Base-by-base conservation (phyloP, 2,113 vertebrate genomes). In the Entosphenus tridentatus region DNA sequence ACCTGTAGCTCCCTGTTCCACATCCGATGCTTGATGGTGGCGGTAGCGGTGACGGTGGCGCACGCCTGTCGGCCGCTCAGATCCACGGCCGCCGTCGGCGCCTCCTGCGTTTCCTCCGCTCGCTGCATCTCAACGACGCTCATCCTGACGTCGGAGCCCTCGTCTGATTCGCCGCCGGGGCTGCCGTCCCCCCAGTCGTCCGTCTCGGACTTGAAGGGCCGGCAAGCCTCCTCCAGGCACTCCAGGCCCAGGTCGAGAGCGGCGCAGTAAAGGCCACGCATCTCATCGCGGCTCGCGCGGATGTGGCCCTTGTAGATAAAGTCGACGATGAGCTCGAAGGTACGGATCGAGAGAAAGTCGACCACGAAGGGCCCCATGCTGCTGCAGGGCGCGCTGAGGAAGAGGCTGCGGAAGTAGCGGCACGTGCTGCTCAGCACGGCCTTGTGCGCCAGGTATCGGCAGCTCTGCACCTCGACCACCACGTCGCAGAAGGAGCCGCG, bases 381-480 rank as follows among this genome's bases (percentile, higher is more conserved):
- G 62, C 62, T 65, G 62, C 62, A 65, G 62, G 62, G 62, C 62
- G n/a, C 62, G n/a, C n/a, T 21, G 62, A 65, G 62, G 62, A 65
- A 65, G 62, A 65, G 62, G n/a, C n/a, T 16, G 62, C 62, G 62
- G 10, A 65, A 65, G 62, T 65, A 65, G 62, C 21, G 62, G 62
- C 62, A 65, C n/a, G 62, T 65, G 62, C 62, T 65, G 62, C 62
- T 65, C 62, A 65, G 62, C 62, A 65, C 62, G 62, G 62, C 62
- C 21, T 65, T 65, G 62, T 65, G 62, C 10, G 62, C 62, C 62
- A 65, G 21, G 21, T 65, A 65, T 16, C 62, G 62, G 21, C 62
- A 21, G 62, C 62, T 65, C 62, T 65, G 62, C 62, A 65, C 62
- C 62, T 65, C 62, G 8, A 65, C 62, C n/a, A 65, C 62, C 62